Base-by-base conservation (phyloP, 2,888 invertebrate genomes). In the Hipparchia sbordonii region DNA sequence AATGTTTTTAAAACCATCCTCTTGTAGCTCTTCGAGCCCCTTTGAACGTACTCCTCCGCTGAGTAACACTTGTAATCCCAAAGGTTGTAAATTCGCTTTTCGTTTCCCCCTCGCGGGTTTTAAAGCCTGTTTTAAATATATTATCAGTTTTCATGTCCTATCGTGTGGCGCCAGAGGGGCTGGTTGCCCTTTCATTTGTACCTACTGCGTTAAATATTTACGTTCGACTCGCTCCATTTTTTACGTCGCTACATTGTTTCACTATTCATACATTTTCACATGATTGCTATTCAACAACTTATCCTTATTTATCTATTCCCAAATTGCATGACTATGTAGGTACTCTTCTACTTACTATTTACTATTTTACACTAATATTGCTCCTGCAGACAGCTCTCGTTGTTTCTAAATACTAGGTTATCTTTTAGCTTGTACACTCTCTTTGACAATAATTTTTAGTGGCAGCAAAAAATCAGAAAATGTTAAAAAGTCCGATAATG, bases 61-160 rank as follows among this genome's bases (percentile, higher is more conserved):
- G 73, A 72, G 74, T 74, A 71, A 73, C 77, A 77, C 84, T 82
- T 85, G 80, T 86, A 87, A 85, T 88, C 88, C 89, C 87, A 83
- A 77, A 74, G 86, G 90, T 83, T 85, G 85, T 91, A 89, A 89
- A 89, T 89, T 87, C 84, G 83, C 85, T 85, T 87, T 87, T 82
- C 81, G 81, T 81, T 82, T 82, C 84, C 85, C 89, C 89, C 87
- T 85, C 81, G 80, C 82, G 79, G 83, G 83, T 86, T 87, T 89
- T 87, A 88, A 89, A 87, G 83, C 83, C 80, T 82, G 79, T 82
- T 89, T 88, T 93, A 90, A 92, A 93, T 92, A 92, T 92, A 91
- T 92, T 90, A 92, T 91, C 90, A 90, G 89, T 85, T 89, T 91
- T 88, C 86, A 86, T 87, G 86, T 84, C 80, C 85, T 90, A 83